Base-by-base conservation (phyloP, 2,888 invertebrate genomes). In the Leptinotarsa peninsularis region DNA sequence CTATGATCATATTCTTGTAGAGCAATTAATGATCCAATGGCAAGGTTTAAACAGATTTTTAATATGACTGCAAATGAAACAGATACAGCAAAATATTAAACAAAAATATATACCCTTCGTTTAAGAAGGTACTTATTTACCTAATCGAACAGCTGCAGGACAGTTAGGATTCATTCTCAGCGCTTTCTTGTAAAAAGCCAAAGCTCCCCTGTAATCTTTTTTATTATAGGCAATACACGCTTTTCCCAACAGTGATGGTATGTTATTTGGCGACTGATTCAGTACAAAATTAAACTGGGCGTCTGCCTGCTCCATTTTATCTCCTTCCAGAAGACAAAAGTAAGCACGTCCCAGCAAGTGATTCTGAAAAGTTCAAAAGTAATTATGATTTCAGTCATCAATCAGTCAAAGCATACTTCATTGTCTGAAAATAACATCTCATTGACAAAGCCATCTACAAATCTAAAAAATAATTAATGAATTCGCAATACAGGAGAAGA, bases 301-400 rank as follows among this genome's bases (percentile, higher is more conserved):
- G 91, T 99, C 99, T 0, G 99, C 99, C 89, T 99, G 99, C 79
- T 99, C 99, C 96, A 99, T 97, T 91, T 99, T 99, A 85, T 98
- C 98, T 1, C 98, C 98, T 90, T 99, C 99, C 50, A 99, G 91
- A 13, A 99, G 91, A 85, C 98, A 99, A 88, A 99, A 99, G 88
- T 98, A 99, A 3, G 99, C 99, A 84, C 99, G 91, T 0, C 99
- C 99, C 81, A 99, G 91, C 78, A 99, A 92, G 91, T 99, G 99
- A 88, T 98, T 98, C 94, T 95, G 86, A 72, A 88, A 87, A 77
- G 43, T 43, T 43, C 43, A 43, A 43, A 43, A 43, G 43, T 43
- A 43, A 10, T 43, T 13, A 43, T 13, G 43, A 43, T 43, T 43
- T 43, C 43, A 10, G 10, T 43, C 43, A 43, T 43, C 43, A 43